Conservation (phyloP, 2,888 invertebrate genomes). For the Chorisops tibialis region DNA sequence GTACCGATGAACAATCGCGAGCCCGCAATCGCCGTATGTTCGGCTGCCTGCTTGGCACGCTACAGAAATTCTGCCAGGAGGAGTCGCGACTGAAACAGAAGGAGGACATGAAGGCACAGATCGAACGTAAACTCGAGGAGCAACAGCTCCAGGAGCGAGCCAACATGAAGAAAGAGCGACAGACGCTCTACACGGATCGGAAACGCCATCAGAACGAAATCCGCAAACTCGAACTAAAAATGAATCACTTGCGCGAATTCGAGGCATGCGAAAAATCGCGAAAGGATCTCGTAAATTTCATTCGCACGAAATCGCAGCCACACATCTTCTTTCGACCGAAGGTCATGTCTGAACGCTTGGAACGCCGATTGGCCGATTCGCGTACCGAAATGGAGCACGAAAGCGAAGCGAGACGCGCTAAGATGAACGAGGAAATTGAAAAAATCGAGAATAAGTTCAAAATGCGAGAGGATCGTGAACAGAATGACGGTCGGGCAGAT, state of each 20-base stretch:
- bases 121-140: conserved; percentile 92
- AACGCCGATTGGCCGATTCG: conserved; percentile 63
- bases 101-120: conserved; percentile 72
- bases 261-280: conserved; percentile 83
- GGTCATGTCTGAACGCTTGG: conserved; percentile 66
- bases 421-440: conserved; percentile 62
- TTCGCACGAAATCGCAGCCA: conserved; percentile 83
- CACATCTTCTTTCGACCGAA: conserved; percentile 85
- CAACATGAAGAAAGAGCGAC: conserved; percentile 75
- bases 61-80: conserved; percentile 93
- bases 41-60: conserved; percentile 88
- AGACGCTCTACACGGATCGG: conserved; percentile 78
- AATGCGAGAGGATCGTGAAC: conserved; percentile 37
- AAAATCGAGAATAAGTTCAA: conserved; percentile 56
- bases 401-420: conserved; percentile 61
- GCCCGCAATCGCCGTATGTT: conserved; percentile 92
- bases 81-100: conserved; percentile 85
- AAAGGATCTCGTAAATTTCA: conserved; percentile 73
- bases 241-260: conserved; percentile 82
- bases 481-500: background rate
- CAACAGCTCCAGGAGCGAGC: conserved; percentile 84
- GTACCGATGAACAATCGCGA: conserved; percentile 74
- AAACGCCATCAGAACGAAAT: conserved; percentile 87
- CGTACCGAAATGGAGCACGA: conserved; percentile 63
- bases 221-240: conserved; percentile 83